Conservation (phyloP, 1,140 invertebrate genomes). For the Branchinecta lindahli region DNA sequence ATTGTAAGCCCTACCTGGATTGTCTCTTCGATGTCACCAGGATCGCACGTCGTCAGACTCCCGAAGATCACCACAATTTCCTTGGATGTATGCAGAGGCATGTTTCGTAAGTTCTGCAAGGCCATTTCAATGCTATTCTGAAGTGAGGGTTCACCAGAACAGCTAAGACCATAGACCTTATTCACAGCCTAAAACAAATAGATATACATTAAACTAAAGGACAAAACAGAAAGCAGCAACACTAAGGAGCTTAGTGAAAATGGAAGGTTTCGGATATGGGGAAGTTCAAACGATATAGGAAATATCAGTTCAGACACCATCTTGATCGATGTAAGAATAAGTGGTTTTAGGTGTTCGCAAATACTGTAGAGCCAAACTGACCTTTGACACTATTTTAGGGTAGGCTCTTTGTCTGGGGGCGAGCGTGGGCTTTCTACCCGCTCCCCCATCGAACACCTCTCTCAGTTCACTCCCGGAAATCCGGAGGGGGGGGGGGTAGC, state of each 20-base stretch:
- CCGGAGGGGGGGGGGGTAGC: no score
- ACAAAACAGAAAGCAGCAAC: conserved; percentile 22
- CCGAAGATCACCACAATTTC: conserved; percentile 83
- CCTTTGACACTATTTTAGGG: no score
- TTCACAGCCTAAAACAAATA: conserved; percentile 21
- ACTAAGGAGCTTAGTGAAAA: conserved; percentile 1
- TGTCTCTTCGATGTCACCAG: conserved; percentile 73
- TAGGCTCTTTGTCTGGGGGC: no score
- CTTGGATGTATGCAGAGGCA: conserved; percentile 81
- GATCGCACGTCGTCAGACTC: conserved; percentile 91
- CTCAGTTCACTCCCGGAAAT: no score
- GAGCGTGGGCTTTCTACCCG: no score
- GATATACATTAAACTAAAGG: conserved; percentile 26
- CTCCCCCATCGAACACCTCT: no score
- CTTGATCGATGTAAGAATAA: no score
- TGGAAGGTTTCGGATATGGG: conserved; percentile 11
- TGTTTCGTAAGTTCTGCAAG: conserved; percentile 60
- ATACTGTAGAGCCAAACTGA: no score
- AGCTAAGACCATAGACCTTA: conserved; percentile 26
- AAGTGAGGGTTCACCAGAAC: conserved; percentile 76
- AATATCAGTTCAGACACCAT: no score
- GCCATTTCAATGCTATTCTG: conserved; percentile 88
- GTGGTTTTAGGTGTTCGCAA: no score
- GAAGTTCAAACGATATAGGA: no score
- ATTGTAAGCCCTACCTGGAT: conserved; percentile 45